These are phyloP conservation scores for Garra rufa DNA, from an alignment of 2,113 vertebrate species.

Conservation along the genomic window DNA sequence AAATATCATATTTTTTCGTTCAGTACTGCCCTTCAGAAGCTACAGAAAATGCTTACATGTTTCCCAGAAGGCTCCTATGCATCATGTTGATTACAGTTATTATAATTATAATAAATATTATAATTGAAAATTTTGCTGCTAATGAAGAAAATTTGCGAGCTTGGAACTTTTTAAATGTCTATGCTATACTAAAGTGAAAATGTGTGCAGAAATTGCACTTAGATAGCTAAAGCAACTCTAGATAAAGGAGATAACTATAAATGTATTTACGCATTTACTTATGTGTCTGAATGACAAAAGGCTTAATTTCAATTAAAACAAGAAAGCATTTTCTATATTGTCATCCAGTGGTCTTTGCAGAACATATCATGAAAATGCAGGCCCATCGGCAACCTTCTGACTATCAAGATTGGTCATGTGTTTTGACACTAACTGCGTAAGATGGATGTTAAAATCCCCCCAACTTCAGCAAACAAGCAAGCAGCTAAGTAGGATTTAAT, in stretches of 20 bases:
- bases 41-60: too few species aligned
- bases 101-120: too few species aligned
- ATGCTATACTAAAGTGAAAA: neutral
- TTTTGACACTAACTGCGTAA: conserved; percentile 26
- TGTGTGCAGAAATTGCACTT: neutral
- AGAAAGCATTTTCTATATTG: neutral
- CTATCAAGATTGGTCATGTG: neutral
- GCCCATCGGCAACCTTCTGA: neutral
- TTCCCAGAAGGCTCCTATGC: too few species aligned
- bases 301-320: neutral
- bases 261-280: neutral
- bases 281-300: conserved; percentile 16
- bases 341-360: neutral
- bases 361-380: neutral
- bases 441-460: conserved; percentile 10
- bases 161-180: neutral
- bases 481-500: conserved; percentile 5
- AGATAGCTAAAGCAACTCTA: neutral
- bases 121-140: too few species aligned
- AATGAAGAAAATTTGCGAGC: too few species aligned
- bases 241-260: neutral
- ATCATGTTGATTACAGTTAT: too few species aligned
- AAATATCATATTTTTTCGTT: too few species aligned
- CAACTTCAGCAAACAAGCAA: conserved; percentile 4
- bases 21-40: too few species aligned